These are phyloP conservation scores for Nomada flava DNA, from an alignment of 2,888 invertebrate genomes.

Conservation along the genomic window DNA sequence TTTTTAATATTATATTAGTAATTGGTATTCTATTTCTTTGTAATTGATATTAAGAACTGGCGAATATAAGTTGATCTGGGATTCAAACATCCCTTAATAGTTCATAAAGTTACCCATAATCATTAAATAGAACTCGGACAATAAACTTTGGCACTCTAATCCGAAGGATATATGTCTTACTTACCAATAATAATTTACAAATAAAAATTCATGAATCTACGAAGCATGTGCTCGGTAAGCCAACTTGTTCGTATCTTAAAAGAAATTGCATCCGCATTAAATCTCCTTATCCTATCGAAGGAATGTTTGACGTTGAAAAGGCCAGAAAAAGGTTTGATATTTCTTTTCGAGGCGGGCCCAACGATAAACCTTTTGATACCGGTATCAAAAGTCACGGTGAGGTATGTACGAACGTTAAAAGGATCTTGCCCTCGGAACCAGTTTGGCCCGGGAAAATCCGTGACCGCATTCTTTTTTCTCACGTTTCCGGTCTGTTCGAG, in stretches of 20 bases:
- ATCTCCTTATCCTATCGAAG: background rate
- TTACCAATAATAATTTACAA: too few species aligned
- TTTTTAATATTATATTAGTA: too few species aligned
- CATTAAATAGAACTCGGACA: background rate
- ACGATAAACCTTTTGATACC: constrained; percentile 21
- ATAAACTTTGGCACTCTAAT: too few species aligned
- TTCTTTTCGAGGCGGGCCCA: background rate
- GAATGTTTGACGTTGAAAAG: background rate
- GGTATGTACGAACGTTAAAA: constrained; percentile 22
- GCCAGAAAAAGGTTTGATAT: background rate
- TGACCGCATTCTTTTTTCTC: constrained; percentile 21
- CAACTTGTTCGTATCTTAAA: background rate
- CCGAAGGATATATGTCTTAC: too few species aligned
- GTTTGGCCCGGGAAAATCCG: constrained; percentile 68
- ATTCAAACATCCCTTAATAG: background rate
- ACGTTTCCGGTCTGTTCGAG: constrained; percentile 2
- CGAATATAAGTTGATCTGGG: too few species aligned
- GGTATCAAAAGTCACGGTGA: background rate
- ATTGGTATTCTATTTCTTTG: too few species aligned
- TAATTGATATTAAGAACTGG: too few species aligned
- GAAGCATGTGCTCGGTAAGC: background rate
- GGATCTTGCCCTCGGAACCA: constrained; percentile 62
- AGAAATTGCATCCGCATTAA: background rate
- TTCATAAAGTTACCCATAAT: background rate
- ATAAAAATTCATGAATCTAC: background rate